Evolutionary conservation across 2,888 invertebrate species (phyloP).

Genomic region (Sussaba pulchella): DNA sequence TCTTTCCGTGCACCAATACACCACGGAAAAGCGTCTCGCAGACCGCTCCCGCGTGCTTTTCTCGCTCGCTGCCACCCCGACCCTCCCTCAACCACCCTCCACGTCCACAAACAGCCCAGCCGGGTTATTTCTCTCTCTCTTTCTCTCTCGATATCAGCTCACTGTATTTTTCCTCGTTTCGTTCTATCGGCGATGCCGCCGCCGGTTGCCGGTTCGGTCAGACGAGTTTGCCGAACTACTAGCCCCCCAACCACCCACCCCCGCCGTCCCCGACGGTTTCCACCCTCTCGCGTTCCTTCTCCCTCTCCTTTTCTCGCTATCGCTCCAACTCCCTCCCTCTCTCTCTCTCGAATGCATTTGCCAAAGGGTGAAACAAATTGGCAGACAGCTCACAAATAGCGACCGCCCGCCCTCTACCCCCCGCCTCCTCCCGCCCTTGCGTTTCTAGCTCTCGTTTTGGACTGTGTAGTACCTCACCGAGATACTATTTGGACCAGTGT

Average conservation of each 20-base stretch:
- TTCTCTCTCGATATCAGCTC: slow-evolving; percentile 48
- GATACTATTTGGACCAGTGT: slow-evolving; percentile 12
- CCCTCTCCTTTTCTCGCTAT: slow-evolving; percentile 6
- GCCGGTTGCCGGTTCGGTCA: slow-evolving; percentile 67
- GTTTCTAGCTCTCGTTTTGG: slow-evolving; percentile 8
- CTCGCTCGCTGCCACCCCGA: slow-evolving; percentile 28
- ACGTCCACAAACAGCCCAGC: slow-evolving; percentile 25
- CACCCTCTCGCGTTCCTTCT: neutral
- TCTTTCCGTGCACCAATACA: slow-evolving; percentile 30
- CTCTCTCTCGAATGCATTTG: slow-evolving; percentile 79
- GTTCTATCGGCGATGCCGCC: slow-evolving; percentile 45
- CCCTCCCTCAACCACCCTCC: slow-evolving; percentile 41
- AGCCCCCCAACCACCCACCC: slow-evolving; percentile 68
- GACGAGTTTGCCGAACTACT: slow-evolving; percentile 78
- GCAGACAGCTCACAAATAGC: slow-evolving; percentile 81
- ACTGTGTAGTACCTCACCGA: neutral
- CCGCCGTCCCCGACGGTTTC: too few relatives aligned
- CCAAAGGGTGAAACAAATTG: slow-evolving; percentile 82
- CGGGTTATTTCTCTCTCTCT: too few relatives aligned
- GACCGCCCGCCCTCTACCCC: slow-evolving; percentile 13
- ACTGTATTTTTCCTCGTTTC: slow-evolving; percentile 64
- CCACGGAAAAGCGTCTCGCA: slow-evolving; percentile 13
- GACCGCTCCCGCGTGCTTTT: slow-evolving; percentile 3
- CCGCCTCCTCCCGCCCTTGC: slow-evolving; percentile 3
- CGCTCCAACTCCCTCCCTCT: slow-evolving; percentile 14